Conservation (phyloP, 2,888 invertebrate species). For the Acanthosoma haemorrhoidale region DNA sequence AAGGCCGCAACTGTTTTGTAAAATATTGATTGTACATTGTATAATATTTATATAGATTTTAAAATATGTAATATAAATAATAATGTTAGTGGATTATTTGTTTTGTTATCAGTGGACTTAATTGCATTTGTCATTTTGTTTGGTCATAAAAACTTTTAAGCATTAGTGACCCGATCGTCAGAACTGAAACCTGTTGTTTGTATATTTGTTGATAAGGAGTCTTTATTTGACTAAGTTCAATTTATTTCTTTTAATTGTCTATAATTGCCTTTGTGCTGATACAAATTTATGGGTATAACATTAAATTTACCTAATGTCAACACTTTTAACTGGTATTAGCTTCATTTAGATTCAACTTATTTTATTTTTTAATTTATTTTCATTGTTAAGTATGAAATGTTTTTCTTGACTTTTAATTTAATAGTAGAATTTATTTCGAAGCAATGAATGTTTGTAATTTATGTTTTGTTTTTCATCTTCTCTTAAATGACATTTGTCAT, state of each 20-base stretch:
- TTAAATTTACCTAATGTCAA: background rate
- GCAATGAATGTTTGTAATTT: background rate
- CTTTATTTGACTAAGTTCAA: background rate
- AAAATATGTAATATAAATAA: constrained; percentile 27
- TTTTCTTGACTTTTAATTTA: background rate
- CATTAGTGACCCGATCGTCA: background rate
- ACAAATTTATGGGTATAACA: background rate
- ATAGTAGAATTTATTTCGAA: background rate
- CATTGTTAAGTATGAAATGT: constrained; percentile 2
- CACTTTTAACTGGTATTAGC: background rate
- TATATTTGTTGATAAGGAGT: background rate
- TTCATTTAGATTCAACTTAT: background rate
- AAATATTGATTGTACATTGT: constrained; percentile 27
- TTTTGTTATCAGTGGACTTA: background rate
- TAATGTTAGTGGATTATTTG: constrained; percentile 5
- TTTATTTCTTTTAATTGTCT: background rate
- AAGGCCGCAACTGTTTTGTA: constrained; percentile 21
- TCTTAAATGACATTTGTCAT: background rate
- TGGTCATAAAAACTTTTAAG: background rate
- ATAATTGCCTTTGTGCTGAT: background rate
- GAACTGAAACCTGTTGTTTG: constrained; percentile 7
- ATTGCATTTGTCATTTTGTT: background rate
- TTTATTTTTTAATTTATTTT: background rate
- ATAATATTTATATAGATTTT: constrained; percentile 27
- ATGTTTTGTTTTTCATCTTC: background rate